phyloP scores from a whole-genome alignment of 2,888 invertebrate genomes.

The Eupithecia subfuscata region DNA sequence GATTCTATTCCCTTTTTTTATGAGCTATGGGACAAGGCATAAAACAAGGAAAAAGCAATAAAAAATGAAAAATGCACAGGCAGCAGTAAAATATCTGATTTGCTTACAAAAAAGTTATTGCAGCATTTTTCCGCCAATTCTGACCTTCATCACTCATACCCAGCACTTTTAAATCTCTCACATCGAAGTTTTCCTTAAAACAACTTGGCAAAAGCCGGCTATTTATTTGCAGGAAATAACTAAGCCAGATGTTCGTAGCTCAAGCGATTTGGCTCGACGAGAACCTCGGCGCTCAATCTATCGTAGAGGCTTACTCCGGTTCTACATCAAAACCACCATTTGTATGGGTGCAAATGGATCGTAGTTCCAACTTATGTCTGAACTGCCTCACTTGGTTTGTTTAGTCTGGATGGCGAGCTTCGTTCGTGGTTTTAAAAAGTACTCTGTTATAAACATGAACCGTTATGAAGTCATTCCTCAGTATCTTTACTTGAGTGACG shows the following conservation, averaged over 20 bases:
- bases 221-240: slow-evolving; percentile 6
- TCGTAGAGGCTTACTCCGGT: slow-evolving; percentile 10
- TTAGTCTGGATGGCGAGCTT: background rate
- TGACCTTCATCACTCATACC: background rate
- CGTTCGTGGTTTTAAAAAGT: background rate
- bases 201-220: slow-evolving; percentile 8
- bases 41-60: background rate
- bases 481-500: too few relatives aligned
- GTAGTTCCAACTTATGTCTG: slow-evolving; percentile 15
- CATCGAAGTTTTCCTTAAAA: background rate
- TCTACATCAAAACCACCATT: slow-evolving; percentile 17
- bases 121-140: background rate
- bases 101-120: background rate
- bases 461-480: too few relatives aligned
- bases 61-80: background rate
- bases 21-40: background rate
- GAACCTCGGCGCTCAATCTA: slow-evolving; percentile 13
- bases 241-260: slow-evolving; percentile 11
- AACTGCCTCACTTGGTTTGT: slow-evolving; percentile 13
- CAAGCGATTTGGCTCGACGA: slow-evolving; percentile 11
- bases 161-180: background rate
- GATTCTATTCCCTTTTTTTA: background rate
- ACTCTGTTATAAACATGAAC: too few relatives aligned
- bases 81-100: background rate
- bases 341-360: slow-evolving; percentile 19